phyloP scores from a whole-genome alignment of 2,113 vertebrate genomes.

The Diadophis punctatus region DNA sequence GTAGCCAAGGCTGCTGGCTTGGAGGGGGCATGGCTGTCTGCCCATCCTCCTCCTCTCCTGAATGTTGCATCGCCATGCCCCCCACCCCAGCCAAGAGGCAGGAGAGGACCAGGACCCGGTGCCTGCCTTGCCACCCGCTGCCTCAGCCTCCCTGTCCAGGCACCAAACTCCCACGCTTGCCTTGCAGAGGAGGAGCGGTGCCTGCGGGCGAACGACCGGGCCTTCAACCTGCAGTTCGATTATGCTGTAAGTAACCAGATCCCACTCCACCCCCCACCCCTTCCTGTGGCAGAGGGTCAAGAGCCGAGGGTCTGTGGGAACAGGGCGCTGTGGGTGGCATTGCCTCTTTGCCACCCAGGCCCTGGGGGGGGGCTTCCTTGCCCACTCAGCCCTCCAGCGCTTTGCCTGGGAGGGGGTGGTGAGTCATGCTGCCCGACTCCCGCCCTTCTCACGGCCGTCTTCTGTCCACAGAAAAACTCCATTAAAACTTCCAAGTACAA shows the following conservation, averaged over 20 bases:
- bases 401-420: neutral
- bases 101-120: neutral
- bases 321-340: neutral
- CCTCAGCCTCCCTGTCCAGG: neutral
- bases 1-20: neutral
- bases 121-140: neutral
- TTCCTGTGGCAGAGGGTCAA: neutral
- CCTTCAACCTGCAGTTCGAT: constrained; percentile 76
- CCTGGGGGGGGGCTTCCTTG: neutral
- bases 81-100: neutral
- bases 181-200: constrained; percentile 77
- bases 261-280: neutral
- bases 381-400: neutral
- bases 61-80: neutral
- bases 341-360: neutral
- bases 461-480: constrained; percentile 78
- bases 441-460: constrained; percentile 19
- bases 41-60: neutral
- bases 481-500: constrained; percentile 95
- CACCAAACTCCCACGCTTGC: constrained; percentile 11
- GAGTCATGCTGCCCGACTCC: constrained; percentile 29
- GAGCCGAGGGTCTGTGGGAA: neutral
- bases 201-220: constrained; percentile 83
- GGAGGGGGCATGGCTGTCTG: neutral
- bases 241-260: constrained; percentile 80